Conservation (phyloP, 2,888 invertebrate genomes). For the Sturmia bella region DNA sequence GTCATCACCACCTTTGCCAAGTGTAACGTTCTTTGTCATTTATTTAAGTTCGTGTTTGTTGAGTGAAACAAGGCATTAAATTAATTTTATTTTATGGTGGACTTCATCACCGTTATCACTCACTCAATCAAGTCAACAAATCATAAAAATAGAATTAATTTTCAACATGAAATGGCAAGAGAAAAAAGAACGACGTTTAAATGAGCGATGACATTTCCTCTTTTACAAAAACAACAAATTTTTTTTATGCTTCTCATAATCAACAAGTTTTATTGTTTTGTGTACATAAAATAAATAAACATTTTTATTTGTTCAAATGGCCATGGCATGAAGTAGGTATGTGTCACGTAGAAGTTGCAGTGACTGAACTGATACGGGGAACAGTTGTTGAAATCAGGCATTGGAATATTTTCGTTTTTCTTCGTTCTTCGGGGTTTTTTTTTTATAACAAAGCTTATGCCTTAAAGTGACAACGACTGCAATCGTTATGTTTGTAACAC, state of each 20-base stretch:
- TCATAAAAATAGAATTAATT: slow-evolving; percentile 18
- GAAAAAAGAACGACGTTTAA: slow-evolving; percentile 2
- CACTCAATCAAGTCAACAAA: slow-evolving; percentile 16
- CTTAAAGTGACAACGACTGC: too few species aligned
- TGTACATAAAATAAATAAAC: too few species aligned
- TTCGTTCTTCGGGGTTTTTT: too few species aligned
- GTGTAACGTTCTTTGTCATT: slow-evolving; percentile 3
- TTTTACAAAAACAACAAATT: background rate
- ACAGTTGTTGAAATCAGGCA: too few species aligned
- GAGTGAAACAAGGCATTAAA: slow-evolving; percentile 58
- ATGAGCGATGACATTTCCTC: background rate
- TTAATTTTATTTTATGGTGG: slow-evolving; percentile 58
- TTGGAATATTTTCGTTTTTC: too few species aligned
- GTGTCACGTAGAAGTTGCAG: too few species aligned
- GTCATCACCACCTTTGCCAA: background rate
- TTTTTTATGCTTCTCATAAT: background rate
- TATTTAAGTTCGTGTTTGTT: slow-evolving; percentile 26
- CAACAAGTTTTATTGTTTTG: slow-evolving; percentile 37
- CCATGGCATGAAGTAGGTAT: too few species aligned
- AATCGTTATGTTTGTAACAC: too few species aligned
- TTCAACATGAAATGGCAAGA: background rate
- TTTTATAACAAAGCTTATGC: too few species aligned
- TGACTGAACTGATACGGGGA: too few species aligned
- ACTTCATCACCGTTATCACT: slow-evolving; percentile 2
- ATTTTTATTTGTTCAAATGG: too few species aligned